Evolutionary conservation across 1,140 invertebrate genomes (phyloP).

Genomic region (Dryas iulia): DNA sequence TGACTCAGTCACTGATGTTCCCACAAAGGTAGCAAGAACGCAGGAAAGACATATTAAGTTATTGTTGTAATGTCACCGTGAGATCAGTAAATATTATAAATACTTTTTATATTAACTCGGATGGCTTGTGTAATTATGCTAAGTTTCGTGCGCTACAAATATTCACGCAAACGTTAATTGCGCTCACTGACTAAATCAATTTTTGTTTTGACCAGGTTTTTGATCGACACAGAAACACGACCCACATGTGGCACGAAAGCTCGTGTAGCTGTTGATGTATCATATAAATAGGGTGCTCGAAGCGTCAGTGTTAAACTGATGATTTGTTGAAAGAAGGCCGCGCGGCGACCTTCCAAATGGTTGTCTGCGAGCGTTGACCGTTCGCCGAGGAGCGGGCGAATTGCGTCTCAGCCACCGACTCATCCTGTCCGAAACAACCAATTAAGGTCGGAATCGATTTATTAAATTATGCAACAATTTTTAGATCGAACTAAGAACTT

Average conservation of each 20-base stretch:
- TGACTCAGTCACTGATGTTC: conserved; percentile 68
- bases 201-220: conserved; percentile 59
- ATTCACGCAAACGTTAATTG: conserved; percentile 38
- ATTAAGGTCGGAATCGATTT: conserved; percentile 22
- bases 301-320: conserved; percentile 53
- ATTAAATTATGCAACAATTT: not conserved
- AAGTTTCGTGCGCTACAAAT: conserved; percentile 40
- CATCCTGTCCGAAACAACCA: conserved; percentile 22
- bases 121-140: conserved; percentile 40
- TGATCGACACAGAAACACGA: conserved; percentile 69
- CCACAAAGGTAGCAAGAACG: conserved; percentile 70
- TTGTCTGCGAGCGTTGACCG: conserved; percentile 54
- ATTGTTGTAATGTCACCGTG: conserved; percentile 68
- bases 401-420: conserved; percentile 11
- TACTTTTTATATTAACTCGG: conserved; percentile 7
- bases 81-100: conserved; percentile 50
- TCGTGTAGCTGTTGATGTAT: conserved; percentile 68
- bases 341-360: conserved; percentile 71
- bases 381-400: conserved; percentile 43
- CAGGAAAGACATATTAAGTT: conserved; percentile 66
- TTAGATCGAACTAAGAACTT: not conserved
- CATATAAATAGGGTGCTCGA: conserved; percentile 64
- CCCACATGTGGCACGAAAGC: conserved; percentile 73
- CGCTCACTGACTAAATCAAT: conserved; percentile 59
- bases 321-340: conserved; percentile 71